Evolutionary conservation across 2,888 invertebrate species (phyloP).

Genomic region (Agrotis ipsilon): DNA sequence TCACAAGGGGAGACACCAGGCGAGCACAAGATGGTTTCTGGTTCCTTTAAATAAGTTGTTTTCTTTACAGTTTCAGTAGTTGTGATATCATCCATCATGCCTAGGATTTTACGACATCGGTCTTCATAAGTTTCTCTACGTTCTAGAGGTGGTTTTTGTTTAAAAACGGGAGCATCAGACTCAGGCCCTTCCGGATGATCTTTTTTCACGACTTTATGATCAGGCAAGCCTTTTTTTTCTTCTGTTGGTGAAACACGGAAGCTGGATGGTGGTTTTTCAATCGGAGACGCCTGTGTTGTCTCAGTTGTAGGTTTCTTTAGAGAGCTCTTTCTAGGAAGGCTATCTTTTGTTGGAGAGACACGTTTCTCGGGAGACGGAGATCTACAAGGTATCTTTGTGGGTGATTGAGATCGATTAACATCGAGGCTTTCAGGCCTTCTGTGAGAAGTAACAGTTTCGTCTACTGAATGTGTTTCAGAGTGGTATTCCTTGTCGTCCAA

Average conservation of each 20-base stretch:
- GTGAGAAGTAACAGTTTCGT: constrained; percentile 60
- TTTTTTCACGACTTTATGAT: constrained; percentile 77
- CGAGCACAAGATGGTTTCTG: constrained; percentile 71
- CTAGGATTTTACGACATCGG: constrained; percentile 93
- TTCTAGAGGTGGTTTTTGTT: constrained; percentile 91
- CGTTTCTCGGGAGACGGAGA: constrained; percentile 85
- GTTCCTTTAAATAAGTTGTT: constrained; percentile 60
- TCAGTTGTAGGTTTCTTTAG: constrained; percentile 83
- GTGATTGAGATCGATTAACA: constrained; percentile 76
- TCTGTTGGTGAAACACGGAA: constrained; percentile 83
- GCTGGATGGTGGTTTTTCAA: constrained; percentile 85
- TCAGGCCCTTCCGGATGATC: constrained; percentile 72
- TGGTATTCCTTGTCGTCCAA: constrained; percentile 78
- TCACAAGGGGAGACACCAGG: constrained; percentile 79
- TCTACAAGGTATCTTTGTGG: constrained; percentile 84
- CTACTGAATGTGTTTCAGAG: constrained; percentile 66
- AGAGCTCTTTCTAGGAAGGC: constrained; percentile 86
- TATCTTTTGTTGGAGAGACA: constrained; percentile 76
- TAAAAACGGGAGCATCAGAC: constrained; percentile 73
- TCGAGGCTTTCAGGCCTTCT: constrained; percentile 72
- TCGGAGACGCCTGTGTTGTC: constrained; percentile 73
- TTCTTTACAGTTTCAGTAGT: constrained; percentile 64
- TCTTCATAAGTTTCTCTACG: constrained; percentile 94
- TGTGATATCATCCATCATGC: constrained; percentile 89
- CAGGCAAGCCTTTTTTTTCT: constrained; percentile 72